phyloP scores from a whole-genome alignment of 2,888 invertebrate genomes.

The Oscheius sp. region DNA sequence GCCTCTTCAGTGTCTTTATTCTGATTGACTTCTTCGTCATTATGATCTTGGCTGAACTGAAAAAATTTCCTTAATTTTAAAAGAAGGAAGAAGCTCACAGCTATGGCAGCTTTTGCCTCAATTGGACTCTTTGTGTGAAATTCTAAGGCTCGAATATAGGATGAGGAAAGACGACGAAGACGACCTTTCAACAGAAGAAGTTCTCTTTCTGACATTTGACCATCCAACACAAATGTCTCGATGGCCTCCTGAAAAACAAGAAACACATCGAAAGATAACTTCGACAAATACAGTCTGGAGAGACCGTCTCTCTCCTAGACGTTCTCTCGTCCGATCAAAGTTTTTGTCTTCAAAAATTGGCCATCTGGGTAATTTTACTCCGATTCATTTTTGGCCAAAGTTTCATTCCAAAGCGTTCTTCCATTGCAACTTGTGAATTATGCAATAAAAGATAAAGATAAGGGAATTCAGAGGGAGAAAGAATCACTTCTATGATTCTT shows the following conservation, averaged over 20 bases:
- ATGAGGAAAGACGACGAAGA: not conserved
- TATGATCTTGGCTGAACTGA: conserved; percentile 21
- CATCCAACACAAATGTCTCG: conserved; percentile 6
- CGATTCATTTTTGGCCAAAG: too few species aligned
- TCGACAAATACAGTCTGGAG: too few species aligned
- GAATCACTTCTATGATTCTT: too few species aligned
- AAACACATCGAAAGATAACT: not conserved
- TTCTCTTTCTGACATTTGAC: conserved; percentile 5
- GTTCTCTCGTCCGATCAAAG: not conserved
- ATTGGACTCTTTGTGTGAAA: not conserved
- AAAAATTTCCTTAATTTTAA: not conserved
- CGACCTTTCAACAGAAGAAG: conserved; percentile 16
- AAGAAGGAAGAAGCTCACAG: not conserved
- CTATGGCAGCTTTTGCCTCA: not conserved
- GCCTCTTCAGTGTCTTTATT: not conserved
- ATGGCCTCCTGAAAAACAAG: not conserved
- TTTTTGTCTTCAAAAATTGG: not conserved
- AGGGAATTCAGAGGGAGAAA: too few species aligned
- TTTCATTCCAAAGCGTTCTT: too few species aligned
- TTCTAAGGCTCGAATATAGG: not conserved
- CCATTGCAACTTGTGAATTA: too few species aligned
- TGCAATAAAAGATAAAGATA: too few species aligned
- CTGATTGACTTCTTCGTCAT: not conserved
- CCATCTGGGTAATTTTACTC: too few species aligned
- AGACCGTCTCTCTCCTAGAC: not conserved